A percentile compares a stretch with the other conserved stretches of the same genome.
These are phyloP conservation scores for Dichetophora obliterata DNA, from an alignment of 2,888 invertebrate species.

Conservation along the genomic window DNA sequence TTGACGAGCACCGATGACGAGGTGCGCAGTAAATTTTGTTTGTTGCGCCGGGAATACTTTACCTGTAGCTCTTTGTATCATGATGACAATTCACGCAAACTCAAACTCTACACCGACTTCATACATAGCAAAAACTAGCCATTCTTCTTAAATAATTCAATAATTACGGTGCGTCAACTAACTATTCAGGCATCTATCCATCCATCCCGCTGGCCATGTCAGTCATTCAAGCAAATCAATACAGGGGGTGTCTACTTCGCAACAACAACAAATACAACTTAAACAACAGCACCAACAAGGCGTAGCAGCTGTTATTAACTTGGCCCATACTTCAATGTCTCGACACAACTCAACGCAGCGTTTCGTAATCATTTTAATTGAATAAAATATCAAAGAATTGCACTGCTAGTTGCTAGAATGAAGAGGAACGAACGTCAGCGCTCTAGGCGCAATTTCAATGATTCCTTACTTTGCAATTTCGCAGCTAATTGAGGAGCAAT, in stretches of 20 bases:
- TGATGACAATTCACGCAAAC: no score
- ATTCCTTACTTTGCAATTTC: neutral
- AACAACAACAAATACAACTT: neutral
- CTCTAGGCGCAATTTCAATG: neutral
- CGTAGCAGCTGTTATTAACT: slow-evolving; percentile 11
- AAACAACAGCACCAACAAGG: neutral
- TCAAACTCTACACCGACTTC: no score
- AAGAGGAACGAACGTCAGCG: neutral
- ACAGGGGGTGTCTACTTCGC: slow-evolving; percentile 15
- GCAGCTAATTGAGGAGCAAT: slow-evolving; percentile 1
- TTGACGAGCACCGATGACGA: no score
- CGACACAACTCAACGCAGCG: neutral
- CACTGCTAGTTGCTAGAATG: neutral
- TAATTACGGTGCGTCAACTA: neutral
- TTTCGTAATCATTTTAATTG: slow-evolving; percentile 18
- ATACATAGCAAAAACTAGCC: no score
- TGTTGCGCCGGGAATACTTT: no score
- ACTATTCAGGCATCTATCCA: neutral
- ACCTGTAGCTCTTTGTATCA: no score
- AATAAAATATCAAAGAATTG: neutral
- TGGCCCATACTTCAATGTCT: neutral
- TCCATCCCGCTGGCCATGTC: neutral
- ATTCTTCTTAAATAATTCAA: neutral
- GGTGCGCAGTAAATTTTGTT: no score
- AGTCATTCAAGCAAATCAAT: slow-evolving; percentile 6